Conservation (phyloP, 2,888 invertebrate genomes). For the Leptothorax acervorum region DNA sequence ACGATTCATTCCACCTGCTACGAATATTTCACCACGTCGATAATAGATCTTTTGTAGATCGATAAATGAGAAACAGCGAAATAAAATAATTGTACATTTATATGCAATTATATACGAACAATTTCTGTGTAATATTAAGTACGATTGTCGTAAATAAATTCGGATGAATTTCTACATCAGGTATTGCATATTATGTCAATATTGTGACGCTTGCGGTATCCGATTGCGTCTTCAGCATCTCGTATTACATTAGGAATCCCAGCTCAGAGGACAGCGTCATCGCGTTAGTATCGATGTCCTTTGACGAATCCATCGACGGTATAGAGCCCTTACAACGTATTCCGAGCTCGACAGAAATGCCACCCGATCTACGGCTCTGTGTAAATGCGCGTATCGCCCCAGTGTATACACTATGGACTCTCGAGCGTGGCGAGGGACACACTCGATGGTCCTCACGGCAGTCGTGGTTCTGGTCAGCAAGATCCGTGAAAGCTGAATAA, state of each 20-base stretch:
- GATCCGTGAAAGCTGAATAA: slow-evolving; percentile 73
- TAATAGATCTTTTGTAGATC: neutral
- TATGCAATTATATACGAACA: neutral
- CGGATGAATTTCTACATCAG: neutral
- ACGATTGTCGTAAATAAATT: neutral
- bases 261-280: neutral
- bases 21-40: neutral
- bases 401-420: slow-evolving; percentile 36
- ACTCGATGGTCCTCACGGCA: slow-evolving; percentile 45
- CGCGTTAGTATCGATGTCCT: slow-evolving; percentile 35
- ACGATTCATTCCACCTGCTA: neutral
- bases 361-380: slow-evolving; percentile 10
- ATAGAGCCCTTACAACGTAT: slow-evolving; percentile 5
- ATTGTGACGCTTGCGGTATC: slow-evolving; percentile 2
- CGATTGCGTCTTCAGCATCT: slow-evolving; percentile 5
- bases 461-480: slow-evolving; percentile 64
- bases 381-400: slow-evolving; percentile 34
- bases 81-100: neutral
- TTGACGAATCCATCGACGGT: neutral
- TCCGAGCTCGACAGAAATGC: slow-evolving; percentile 5
- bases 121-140: neutral
- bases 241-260: slow-evolving; percentile 37
- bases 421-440: slow-evolving; percentile 21
- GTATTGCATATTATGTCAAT: neutral
- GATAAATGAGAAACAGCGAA: neutral